Percentiles rank a stretch among this genome's conserved stretches.
phyloP scores from a whole-genome alignment of 2,888 invertebrate species.

The Dastarcus helophoroides region DNA sequence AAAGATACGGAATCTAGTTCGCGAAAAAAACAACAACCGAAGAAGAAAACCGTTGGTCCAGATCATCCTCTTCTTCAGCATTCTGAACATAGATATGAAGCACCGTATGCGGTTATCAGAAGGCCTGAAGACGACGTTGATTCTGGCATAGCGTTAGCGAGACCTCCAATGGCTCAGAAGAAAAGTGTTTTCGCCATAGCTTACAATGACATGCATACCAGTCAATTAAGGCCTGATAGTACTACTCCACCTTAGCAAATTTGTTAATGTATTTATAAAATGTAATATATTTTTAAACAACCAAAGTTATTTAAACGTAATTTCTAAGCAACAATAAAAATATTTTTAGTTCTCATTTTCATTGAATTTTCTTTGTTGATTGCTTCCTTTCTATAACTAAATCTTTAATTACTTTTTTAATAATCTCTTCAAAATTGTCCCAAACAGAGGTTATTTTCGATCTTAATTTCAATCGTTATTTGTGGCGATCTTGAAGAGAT shows the following conservation, averaged over 20 bases:
- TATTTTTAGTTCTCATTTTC: too few relatives aligned
- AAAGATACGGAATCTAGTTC: conserved; percentile 26
- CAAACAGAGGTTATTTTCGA: too few relatives aligned
- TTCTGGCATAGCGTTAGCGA: conserved; percentile 66
- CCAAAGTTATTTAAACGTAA: too few relatives aligned
- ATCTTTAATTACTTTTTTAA: too few relatives aligned
- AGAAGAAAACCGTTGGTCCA: conserved; percentile 23
- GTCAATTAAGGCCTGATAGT: conserved; percentile 68
- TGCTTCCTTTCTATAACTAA: too few relatives aligned
- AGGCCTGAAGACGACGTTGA: conserved; percentile 57
- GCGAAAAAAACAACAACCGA: conserved; percentile 20
- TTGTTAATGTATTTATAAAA: too few relatives aligned
- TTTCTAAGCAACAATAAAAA: too few relatives aligned
- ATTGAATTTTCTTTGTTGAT: too few relatives aligned
- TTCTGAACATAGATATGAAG: conserved; percentile 66
- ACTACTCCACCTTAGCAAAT: conserved; percentile 64
- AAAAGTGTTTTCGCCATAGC: conserved; percentile 90
- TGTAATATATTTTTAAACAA: too few relatives aligned
- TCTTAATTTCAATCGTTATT: too few relatives aligned
- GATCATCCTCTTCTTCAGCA: conserved; percentile 63
- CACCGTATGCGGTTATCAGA: conserved; percentile 18
- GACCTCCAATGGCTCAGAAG: conserved; percentile 68
- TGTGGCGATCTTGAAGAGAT: too few relatives aligned
- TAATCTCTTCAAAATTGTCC: too few relatives aligned
- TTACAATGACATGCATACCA: conserved; percentile 81